A percentile compares a stretch with the other conserved stretches of the same genome.
Evolutionary conservation across 2,797 vertebrate species (phyloP).

Genomic region (Gouania willdenowi): DNA sequence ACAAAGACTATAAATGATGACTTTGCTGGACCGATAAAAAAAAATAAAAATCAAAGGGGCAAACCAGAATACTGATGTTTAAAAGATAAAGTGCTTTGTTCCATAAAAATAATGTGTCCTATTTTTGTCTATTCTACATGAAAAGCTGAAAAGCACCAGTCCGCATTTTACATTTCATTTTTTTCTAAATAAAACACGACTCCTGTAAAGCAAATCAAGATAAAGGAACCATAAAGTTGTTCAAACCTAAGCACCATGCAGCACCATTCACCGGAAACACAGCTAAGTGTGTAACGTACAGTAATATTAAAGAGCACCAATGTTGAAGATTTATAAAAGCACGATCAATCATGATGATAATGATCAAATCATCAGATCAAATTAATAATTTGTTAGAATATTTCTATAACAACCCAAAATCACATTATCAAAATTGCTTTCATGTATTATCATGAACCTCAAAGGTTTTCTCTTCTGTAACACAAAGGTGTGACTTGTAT

Average conservation of each 20-base stretch:
- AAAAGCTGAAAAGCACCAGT: too few species aligned
- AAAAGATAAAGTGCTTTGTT: constrained; percentile 79
- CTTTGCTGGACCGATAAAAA: constrained; percentile 20
- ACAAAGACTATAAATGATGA: constrained; percentile 11
- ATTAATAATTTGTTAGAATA: too few species aligned
- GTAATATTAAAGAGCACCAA: constrained; percentile 46
- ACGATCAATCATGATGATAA: too few species aligned
- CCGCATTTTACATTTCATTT: too few species aligned
- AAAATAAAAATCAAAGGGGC: constrained; percentile 14
- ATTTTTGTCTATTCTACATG: constrained; percentile 32
- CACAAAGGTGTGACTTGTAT: too few species aligned
- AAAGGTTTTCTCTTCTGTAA: too few species aligned
- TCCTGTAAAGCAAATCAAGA: constrained; percentile 21
- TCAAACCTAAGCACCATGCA: too few species aligned
- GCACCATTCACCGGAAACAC: constrained; percentile 40
- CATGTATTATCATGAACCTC: too few species aligned
- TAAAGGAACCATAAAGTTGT: constrained; percentile 23
- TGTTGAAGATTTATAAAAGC: constrained; percentile 19
- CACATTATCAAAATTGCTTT: background rate
- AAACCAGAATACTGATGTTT: constrained; percentile 73
- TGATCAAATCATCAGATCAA: too few species aligned
- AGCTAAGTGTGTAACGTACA: constrained; percentile 44
- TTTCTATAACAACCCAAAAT: constrained; percentile 4
- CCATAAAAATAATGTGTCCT: constrained; percentile 45
- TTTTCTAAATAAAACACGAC: constrained; percentile 34